Evolutionary conservation across 2,888 invertebrate genomes (phyloP).

Genomic region (Macrophya alboannulata): DNA sequence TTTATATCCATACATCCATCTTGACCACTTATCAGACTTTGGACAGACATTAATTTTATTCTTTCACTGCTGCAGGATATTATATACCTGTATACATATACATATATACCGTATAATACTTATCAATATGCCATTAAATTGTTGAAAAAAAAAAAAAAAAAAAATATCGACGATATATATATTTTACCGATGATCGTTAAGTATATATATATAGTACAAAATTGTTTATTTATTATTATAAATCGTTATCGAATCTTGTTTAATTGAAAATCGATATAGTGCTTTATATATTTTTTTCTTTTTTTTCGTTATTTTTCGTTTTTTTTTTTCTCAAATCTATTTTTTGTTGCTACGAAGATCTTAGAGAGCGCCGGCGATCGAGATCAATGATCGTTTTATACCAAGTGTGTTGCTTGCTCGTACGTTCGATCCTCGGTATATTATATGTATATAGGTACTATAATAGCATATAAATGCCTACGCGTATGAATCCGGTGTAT

Average conservation of each 20-base stretch:
- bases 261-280: background rate
- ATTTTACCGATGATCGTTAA: background rate
- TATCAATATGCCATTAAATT: too few relatives aligned
- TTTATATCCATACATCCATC: background rate
- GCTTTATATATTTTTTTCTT: too few relatives aligned
- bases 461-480: background rate
- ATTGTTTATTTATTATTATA: too few relatives aligned
- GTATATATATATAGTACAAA: too few relatives aligned
- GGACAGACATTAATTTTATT: background rate
- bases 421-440: too few relatives aligned
- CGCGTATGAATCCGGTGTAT: background rate
- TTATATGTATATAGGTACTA: background rate
- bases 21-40: background rate
- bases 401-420: background rate
- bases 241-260: background rate
- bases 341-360: background rate
- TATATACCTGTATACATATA: too few relatives aligned
- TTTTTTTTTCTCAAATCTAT: background rate
- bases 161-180: background rate
- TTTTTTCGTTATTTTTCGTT: background rate
- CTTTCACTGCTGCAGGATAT: background rate
- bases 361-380: background rate
- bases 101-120: too few relatives aligned
- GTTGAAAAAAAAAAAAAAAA: background rate
- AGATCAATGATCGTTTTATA: slow-evolving; percentile 4